Base-by-base conservation (phyloP, 2,888 invertebrate genomes). In the Caenorhabditis macrosperma region DNA sequence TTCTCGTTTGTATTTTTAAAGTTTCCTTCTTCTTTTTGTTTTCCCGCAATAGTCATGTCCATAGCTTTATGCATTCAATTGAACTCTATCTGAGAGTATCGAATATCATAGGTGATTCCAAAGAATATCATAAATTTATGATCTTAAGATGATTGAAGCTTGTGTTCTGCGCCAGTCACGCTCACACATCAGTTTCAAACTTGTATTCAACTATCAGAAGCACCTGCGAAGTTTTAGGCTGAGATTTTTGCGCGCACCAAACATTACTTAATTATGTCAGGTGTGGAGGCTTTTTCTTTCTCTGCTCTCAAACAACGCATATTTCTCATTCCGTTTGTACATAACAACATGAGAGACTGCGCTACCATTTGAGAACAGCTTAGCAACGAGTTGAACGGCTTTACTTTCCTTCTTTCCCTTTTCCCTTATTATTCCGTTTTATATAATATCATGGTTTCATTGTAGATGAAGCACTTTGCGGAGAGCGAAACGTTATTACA, bases 401-500 rank as follows among this genome's bases (percentile, higher is more conserved):
- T 59, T 59, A 6, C 1, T 17, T 33, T 46, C 33, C 35, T 26
- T 2, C 26, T 28, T 48, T 24, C 41, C 61, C 7, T 44, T 44
- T 38, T 50, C 57, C 44, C 30, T 24, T 60, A 57, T 26, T 52
- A 46, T 26, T 55, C 20, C 44, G 64, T 59, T 57, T 24, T 12
- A 7, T 28, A 24, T 33, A 20, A 55, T 35, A 38, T 35, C 55
- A 17, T 55, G 17, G 24, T 44, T 28, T 30, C 33, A 41, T 71
- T 71, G 28, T 55, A 78, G 69, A 75, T 74, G 75, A 74, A 78
- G 61, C 68, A 74, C 33, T 35, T 28, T 35, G 75, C 69, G 2
- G 78, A 74, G 61, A 81, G 71, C 69, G 78, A 74, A 57, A 57
- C 46, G 1, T 59, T 74, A 35, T 22, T 78, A 30, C 75, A 72